These are phyloP conservation scores for Dasyornis broadbenti DNA, from an alignment of 2,113 vertebrate species.

Conservation along the genomic window DNA sequence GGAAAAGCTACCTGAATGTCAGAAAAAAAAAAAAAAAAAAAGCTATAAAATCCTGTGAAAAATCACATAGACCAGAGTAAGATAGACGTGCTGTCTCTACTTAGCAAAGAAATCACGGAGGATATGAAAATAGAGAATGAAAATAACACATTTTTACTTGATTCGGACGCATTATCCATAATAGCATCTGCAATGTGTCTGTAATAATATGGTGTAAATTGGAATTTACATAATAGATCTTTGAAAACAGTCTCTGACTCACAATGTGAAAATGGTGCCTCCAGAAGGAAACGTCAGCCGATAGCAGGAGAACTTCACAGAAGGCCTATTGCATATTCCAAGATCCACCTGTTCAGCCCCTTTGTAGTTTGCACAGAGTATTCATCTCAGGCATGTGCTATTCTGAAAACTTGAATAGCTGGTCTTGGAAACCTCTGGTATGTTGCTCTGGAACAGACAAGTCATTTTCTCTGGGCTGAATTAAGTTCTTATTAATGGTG, in stretches of 20 bases:
- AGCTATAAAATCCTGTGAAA: slow-evolving; percentile 29
- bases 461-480: neutral
- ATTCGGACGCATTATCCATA: slow-evolving; percentile 47
- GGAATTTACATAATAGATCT: slow-evolving; percentile 39
- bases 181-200: slow-evolving; percentile 53
- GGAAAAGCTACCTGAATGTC: neutral
- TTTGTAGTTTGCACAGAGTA: neutral
- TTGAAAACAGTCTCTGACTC: neutral
- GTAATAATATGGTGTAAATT: slow-evolving; percentile 42
- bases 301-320: neutral
- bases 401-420: neutral
- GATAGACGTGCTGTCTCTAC: slow-evolving; percentile 36
- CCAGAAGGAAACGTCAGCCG: neutral
- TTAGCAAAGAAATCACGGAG: slow-evolving; percentile 34
- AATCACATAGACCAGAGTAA: neutral
- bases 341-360: neutral
- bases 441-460: neutral
- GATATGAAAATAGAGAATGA: slow-evolving; percentile 45
- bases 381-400: neutral
- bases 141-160: slow-evolving; percentile 51
- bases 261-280: neutral
- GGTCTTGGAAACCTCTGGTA: neutral
- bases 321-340: neutral
- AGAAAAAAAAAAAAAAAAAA: neutral
- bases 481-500: neutral